These are phyloP conservation scores for Tinea pellionella DNA, from an alignment of 2,888 invertebrate genomes.

Conservation along the genomic window DNA sequence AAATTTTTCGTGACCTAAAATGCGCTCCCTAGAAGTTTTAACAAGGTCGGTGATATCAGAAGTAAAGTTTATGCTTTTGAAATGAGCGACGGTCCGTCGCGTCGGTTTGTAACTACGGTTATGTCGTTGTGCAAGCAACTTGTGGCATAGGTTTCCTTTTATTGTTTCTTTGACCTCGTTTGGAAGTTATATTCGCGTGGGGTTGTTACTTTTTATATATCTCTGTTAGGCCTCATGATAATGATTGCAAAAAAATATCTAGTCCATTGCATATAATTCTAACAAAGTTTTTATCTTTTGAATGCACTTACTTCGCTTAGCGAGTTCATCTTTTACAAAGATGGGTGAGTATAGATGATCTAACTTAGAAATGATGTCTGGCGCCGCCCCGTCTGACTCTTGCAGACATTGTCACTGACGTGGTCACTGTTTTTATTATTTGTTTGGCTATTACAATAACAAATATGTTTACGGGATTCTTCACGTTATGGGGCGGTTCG, in stretches of 20 bases:
- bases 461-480: neutral
- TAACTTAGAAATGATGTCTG: neutral
- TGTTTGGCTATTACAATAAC: neutral
- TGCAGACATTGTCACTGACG: neutral
- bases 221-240: neutral
- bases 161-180: neutral
- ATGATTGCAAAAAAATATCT: no score
- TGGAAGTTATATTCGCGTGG: neutral
- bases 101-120: conserved; percentile 15
- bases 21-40: conserved; percentile 38
- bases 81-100: conserved; percentile 29
- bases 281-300: no score
- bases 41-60: conserved; percentile 32
- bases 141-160: neutral
- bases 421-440: neutral
- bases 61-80: conserved; percentile 37
- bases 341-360: neutral
- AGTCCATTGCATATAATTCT: no score
- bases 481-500: no score
- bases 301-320: neutral
- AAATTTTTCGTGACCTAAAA: conserved; percentile 40
- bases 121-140: neutral
- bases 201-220: neutral
- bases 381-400: neutral
- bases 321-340: neutral